phyloP scores from a whole-genome alignment of 2,797 vertebrate genomes.

The Sebastes glaucus region DNA sequence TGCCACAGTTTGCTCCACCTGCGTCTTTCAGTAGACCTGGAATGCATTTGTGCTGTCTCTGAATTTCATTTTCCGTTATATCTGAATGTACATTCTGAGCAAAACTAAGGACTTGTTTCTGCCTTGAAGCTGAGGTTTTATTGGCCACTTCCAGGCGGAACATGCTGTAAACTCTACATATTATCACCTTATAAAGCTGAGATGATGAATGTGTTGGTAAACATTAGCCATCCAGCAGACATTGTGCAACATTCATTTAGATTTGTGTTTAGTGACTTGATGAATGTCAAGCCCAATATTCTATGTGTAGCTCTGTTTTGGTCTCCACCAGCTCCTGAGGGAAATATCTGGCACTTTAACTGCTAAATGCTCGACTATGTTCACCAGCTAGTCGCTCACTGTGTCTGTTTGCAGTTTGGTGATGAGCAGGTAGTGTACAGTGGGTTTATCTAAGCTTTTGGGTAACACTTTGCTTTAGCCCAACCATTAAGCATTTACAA shows the following conservation, averaged over 20 bases:
- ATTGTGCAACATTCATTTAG: not conserved
- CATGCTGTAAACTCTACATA: not conserved
- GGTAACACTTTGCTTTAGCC: not conserved
- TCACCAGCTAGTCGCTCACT: not conserved
- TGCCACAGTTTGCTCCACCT: not conserved
- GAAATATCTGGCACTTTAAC: not conserved
- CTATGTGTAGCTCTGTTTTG: not conserved
- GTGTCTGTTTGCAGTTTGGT: not conserved
- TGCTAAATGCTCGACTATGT: not conserved
- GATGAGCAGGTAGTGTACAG: not conserved
- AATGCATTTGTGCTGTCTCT: not conserved
- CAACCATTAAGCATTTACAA: not conserved
- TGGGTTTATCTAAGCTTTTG: not conserved
- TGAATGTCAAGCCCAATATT: not conserved
- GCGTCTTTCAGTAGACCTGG: not conserved
- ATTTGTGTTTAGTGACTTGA: not conserved
- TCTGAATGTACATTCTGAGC: not conserved
- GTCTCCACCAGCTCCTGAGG: not conserved
- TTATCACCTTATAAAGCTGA: not conserved
- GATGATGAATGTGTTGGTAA: not conserved
- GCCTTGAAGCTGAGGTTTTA: not conserved
- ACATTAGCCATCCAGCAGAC: not conserved
- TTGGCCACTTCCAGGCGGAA: not conserved
- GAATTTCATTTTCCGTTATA: not conserved
- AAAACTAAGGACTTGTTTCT: not conserved